Evolutionary conservation across 2,797 vertebrate genomes (phyloP), one percentile per base, ranked within the genome.

Genomic region (Phyllotis vaccarum): DNA sequence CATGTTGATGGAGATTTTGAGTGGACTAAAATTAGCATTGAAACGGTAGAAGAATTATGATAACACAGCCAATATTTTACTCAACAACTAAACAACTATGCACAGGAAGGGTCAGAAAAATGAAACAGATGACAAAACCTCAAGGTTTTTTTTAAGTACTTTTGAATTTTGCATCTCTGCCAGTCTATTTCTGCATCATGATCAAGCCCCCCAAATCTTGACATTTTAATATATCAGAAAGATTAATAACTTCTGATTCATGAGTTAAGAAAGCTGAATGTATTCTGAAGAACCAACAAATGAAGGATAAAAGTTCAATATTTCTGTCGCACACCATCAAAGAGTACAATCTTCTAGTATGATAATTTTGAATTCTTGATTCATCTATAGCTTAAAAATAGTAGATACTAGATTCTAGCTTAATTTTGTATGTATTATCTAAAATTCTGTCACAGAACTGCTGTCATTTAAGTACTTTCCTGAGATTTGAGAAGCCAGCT

Each of bases 401-500:
- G 0, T 21, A 80, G 17, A 58, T 24, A 93, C 14, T 95, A 70
- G 0, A 89, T 93, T 95, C 70, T 66, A 92, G 89, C 54, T 76
- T 92, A 40, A 86, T 74, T 89, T 89, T 52, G 80, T 66, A 93
- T 90, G 16, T 24, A 60, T 92, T 95, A 93, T 66, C 29, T 46
- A 95, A 95, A 97, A 89, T 86, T 34, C 72, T 94, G 56, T 16
- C 91, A 62, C 29, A 94, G 86, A 37, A 68, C 70, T 64, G 78
- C 96, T 90, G 76, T 37, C 96, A 90, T 74, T 90, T 70, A 92
- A 62, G 68, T 37, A 7, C 95, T 79, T 97, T 97, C 90, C 8
- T 79, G 66, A 97, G 95, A 96, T 75, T 89, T 94, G 52, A 96
- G 80, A 97, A 95, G 60, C 21, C 91, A 96, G 58, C 1, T 90